Evolutionary conservation across 1,140 invertebrate genomes (phyloP).

Genomic region (Scaptomyza pallida): DNA sequence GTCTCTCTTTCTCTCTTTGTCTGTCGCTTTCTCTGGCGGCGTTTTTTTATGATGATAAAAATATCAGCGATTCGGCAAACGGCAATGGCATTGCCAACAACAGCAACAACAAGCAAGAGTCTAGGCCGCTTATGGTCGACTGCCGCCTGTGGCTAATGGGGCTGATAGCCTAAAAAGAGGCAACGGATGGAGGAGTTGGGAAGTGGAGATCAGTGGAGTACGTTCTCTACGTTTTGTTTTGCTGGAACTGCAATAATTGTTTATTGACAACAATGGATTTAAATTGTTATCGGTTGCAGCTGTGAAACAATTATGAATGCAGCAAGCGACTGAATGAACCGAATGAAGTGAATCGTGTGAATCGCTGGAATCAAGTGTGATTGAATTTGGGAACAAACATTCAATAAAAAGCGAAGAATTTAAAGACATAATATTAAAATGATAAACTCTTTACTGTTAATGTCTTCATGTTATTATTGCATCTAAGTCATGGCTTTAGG

Average conservation of each 20-base stretch:
- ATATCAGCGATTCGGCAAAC: slow-evolving; percentile 61
- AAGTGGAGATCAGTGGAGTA: neutral
- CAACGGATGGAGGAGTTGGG: neutral
- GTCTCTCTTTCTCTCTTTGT: slow-evolving; percentile 11
- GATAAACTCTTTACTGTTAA: no score
- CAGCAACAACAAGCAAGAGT: slow-evolving; percentile 15
- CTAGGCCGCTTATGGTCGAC: slow-evolving; percentile 45
- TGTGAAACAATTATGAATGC: slow-evolving; percentile 68
- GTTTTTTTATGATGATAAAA: slow-evolving; percentile 81
- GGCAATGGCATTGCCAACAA: slow-evolving; percentile 7
- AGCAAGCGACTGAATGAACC: slow-evolving; percentile 1
- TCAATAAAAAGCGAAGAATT: neutral
- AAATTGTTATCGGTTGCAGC: slow-evolving; percentile 73
- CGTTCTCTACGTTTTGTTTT: slow-evolving; percentile 31
- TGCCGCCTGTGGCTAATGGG: slow-evolving; percentile 69
- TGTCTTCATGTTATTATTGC: no score
- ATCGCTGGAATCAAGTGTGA: slow-evolving; percentile 37
- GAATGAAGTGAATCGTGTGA: slow-evolving; percentile 19
- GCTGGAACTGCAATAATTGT: slow-evolving; percentile 72
- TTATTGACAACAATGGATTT: slow-evolving; percentile 78
- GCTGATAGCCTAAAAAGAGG: slow-evolving; percentile 35
- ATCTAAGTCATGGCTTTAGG: neutral
- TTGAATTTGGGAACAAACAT: slow-evolving; percentile 29
- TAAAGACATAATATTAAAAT: no score
- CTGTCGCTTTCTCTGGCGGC: slow-evolving; percentile 51